Base-by-base conservation (phyloP, 2,888 invertebrate genomes). In the Myopa testacea region DNA sequence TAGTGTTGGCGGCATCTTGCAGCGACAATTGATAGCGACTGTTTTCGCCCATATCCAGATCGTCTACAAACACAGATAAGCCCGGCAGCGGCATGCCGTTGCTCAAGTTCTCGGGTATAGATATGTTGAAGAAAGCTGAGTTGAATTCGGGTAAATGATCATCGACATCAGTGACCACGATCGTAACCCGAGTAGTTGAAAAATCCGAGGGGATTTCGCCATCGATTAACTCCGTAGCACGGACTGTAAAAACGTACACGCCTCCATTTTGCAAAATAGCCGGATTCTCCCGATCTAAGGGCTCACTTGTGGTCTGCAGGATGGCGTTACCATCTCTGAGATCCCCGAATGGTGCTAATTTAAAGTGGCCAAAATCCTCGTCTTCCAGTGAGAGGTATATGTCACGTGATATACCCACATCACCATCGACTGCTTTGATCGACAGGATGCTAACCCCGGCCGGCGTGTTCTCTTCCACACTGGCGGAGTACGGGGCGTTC, bases 401-500 rank as follows among this genome's bases (percentile, higher is more conserved):
- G 72, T 92, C 91, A 67, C 95, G 89, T 0, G 94, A 93, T 82
- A 93, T 93, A 0, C 95, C 95, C 5, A 93, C 92, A 86, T 96
- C 96, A 0, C 96, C 96, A 85, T 96, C 96, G 79, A 93, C 92
- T 0, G 95, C 95, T 82, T 92, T 90, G 0, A 96, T 93, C 26
- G 93, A 93, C 85, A 95, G 89, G 76, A 96, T 92, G 69, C 92
- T 91, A 3, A 92, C 92, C 52, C 92, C 92, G 91, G 92, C 90
- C 1, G 91, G 90, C 0, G 93, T 93, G 83, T 95, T 95, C 88
- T 96, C 96, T 4, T 93, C 91, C 0, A 96, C 91, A 0, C 93
- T 93, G 0, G 93, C 93, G 5, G 94, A 94, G 84, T 94, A 96
- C 0, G 96, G 96, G 0, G 95, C 93, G 85, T 95, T 94, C 0